phyloP scores from a whole-genome alignment of 2,888 invertebrate genomes.

The Drosophila subquinaria region DNA sequence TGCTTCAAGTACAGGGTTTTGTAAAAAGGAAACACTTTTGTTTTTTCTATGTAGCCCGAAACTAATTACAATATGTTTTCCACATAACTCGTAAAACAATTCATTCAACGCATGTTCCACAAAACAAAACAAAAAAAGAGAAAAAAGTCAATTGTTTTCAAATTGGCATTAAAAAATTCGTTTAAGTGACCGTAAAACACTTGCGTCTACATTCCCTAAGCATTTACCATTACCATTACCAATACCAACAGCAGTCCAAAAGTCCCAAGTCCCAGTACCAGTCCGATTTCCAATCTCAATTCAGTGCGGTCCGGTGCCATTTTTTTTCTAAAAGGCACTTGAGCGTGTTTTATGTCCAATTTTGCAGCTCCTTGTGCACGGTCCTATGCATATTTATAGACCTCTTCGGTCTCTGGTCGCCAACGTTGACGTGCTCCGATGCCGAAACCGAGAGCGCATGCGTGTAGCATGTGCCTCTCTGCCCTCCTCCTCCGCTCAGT shows the following conservation, averaged over 20 bases:
- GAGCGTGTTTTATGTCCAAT: constrained; percentile 83
- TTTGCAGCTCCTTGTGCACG: constrained; percentile 67
- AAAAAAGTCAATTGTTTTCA: constrained; percentile 72
- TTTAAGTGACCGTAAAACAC: constrained; percentile 82
- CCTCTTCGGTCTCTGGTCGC: constrained; percentile 65
- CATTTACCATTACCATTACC: constrained; percentile 3
- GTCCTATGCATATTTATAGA: constrained; percentile 78
- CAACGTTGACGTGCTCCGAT: constrained; percentile 51
- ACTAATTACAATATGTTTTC: constrained; percentile 68
- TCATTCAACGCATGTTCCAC: constrained; percentile 58
- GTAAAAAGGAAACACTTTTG: neutral
- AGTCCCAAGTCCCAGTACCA: too few relatives aligned
- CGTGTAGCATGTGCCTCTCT: constrained; percentile 75
- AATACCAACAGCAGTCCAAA: constrained; percentile 7
- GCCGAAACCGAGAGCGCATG: constrained; percentile 69
- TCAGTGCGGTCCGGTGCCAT: constrained; percentile 46
- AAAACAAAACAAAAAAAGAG: constrained; percentile 24
- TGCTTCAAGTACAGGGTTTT: neutral
- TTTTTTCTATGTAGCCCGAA: constrained; percentile 37
- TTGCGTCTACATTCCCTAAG: constrained; percentile 49
- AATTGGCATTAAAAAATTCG: constrained; percentile 80
- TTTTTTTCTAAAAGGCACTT: constrained; percentile 69
- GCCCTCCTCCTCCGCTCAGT: constrained; percentile 7
- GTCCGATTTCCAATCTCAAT: constrained; percentile 16
- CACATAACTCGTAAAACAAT: constrained; percentile 80